These are phyloP conservation scores for Microdon myrmicae DNA, from an alignment of 2,888 invertebrate species.

Conservation along the genomic window DNA sequence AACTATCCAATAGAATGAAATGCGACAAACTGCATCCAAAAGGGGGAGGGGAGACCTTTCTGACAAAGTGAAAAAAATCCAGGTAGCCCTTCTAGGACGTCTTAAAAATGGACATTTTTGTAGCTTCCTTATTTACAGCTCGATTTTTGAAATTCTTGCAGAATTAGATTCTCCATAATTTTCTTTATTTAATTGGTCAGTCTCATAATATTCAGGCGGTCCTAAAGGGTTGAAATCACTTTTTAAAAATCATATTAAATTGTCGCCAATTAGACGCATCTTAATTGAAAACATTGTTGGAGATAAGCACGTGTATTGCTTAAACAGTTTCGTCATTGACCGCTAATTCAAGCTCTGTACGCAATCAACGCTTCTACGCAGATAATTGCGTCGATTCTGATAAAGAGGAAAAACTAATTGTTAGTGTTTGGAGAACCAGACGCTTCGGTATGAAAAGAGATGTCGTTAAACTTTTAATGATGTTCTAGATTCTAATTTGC, in stretches of 20 bases:
- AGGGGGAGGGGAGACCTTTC: conserved; percentile 8
- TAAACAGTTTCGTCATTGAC: conserved; percentile 5
- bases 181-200: conserved; percentile 1
- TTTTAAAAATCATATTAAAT: conserved; percentile 63
- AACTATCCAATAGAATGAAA: background rate
- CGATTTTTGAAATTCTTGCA: conserved; percentile 23
- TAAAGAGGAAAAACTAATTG: too few species aligned
- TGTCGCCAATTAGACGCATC: conserved; percentile 15
- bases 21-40: conserved; percentile 7
- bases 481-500: too few species aligned
- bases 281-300: conserved; percentile 3
- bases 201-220: conserved; percentile 11
- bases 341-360: conserved; percentile 3
- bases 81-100: conserved; percentile 5
- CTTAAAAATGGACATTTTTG: conserved; percentile 12
- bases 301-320: conserved; percentile 26
- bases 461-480: too few species aligned
- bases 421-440: too few species aligned
- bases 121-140: background rate
- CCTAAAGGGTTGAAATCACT: conserved; percentile 56
- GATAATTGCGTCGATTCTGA: too few species aligned
- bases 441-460: too few species aligned
- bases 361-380: too few species aligned
- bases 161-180: conserved; percentile 28
- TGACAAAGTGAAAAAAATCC: background rate